phyloP scores from a whole-genome alignment of 2,113 vertebrate species.

The Psilopogon haemacephalus region DNA sequence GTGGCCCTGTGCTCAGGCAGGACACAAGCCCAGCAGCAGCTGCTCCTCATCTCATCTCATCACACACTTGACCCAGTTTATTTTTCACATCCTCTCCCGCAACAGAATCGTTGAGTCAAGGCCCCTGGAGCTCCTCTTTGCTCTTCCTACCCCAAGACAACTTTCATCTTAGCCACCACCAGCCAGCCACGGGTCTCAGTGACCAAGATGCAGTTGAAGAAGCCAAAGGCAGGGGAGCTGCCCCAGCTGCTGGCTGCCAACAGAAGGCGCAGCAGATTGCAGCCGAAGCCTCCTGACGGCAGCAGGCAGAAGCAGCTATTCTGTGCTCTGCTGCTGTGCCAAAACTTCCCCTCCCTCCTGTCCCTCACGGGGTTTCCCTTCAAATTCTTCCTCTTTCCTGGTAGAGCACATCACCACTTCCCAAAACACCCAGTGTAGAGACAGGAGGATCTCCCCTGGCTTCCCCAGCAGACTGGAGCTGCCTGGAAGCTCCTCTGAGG shows the following conservation, averaged over 20 bases:
- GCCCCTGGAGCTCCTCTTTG: neutral
- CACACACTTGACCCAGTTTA: neutral
- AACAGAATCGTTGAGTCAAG: fast-evolving
- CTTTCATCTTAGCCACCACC: fast-evolving
- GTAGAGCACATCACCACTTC: neutral
- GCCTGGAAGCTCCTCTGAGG: neutral
- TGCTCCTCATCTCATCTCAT: neutral
- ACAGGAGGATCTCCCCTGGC: neutral
- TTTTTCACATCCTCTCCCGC: neutral
- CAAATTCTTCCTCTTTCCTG: neutral
- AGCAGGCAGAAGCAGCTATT: neutral
- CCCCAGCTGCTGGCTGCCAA: neutral
- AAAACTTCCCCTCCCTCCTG: constrained; percentile 3
- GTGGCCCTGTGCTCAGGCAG: no score
- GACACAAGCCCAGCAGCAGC: neutral
- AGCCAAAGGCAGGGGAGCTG: neutral
- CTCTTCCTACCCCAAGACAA: neutral
- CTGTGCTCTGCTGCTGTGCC: constrained; percentile 23
- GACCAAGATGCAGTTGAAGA: constrained; percentile 1
- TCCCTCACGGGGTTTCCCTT: constrained; percentile 10
- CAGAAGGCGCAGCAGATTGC: constrained; percentile 68
- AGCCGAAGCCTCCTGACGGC: neutral
- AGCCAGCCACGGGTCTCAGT: neutral
- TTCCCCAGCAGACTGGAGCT: neutral
- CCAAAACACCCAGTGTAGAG: neutral